These are phyloP conservation scores for Scopus umbretta DNA, from an alignment of 2,113 vertebrate species.

Conservation along the genomic window DNA sequence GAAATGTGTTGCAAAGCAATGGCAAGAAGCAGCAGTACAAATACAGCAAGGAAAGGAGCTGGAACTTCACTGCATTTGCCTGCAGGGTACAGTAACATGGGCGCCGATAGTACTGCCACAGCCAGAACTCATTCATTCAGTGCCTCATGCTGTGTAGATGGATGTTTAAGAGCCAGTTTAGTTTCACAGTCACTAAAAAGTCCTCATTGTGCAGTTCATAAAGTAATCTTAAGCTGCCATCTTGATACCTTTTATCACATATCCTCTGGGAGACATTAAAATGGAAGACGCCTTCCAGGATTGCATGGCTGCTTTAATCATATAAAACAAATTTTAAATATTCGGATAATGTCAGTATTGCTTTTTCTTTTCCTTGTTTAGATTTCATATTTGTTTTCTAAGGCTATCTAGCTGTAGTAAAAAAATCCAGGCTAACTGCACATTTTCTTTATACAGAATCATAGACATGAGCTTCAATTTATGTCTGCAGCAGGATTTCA, in stretches of 20 bases:
- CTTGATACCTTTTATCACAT: not conserved
- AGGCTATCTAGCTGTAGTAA: not conserved
- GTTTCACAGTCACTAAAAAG: not conserved
- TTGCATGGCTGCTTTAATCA: not conserved
- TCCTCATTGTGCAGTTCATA: not conserved
- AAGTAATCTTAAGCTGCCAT: not conserved
- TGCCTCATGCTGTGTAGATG: not conserved
- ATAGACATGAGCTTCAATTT: not conserved
- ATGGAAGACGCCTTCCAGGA: not conserved
- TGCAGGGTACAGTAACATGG: not conserved
- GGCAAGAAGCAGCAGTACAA: not conserved
- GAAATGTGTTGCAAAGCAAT: not conserved
- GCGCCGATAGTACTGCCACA: accelerated
- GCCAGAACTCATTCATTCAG: not conserved
- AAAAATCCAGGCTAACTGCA: not conserved
- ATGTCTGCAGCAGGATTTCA: not conserved
- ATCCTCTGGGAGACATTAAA: not conserved
- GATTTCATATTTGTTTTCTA: not conserved
- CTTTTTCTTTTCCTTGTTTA: not conserved
- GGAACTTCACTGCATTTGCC: not conserved
- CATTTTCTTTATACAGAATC: not conserved
- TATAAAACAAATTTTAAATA: not conserved
- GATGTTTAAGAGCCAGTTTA: not conserved
- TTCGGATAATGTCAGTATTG: not conserved
- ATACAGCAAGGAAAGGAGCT: not conserved